These are phyloP conservation scores for Gephyroberyx darwinii DNA, from an alignment of 2,797 vertebrate genomes.

Conservation along the genomic window DNA sequence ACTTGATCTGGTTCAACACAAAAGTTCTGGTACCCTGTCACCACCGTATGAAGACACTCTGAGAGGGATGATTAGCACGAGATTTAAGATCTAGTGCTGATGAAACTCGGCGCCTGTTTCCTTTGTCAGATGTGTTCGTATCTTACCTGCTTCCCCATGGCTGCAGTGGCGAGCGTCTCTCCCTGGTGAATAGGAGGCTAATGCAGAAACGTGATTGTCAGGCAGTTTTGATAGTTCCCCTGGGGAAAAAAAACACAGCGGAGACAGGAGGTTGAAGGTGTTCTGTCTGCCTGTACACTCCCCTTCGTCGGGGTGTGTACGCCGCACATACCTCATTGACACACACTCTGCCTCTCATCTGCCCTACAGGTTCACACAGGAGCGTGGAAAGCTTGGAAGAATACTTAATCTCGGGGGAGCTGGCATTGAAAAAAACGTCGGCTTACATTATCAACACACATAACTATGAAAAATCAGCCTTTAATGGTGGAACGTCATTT, in stretches of 20 bases:
- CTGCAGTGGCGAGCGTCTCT: constrained; percentile 58
- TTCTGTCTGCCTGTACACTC: constrained; percentile 72
- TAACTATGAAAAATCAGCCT: constrained; percentile 15
- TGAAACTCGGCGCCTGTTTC: constrained; percentile 34
- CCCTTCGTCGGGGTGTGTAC: constrained; percentile 70
- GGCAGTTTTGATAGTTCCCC: constrained; percentile 64
- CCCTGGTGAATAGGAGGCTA: constrained; percentile 53
- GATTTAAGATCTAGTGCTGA: constrained; percentile 27
- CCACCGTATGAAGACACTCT: constrained; percentile 8
- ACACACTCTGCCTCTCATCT: constrained; percentile 68
- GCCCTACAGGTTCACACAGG: constrained; percentile 79
- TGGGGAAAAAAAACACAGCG: constrained; percentile 66
- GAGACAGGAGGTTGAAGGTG: constrained; percentile 75
- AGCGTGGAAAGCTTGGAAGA: constrained; percentile 56
- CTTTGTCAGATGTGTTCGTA: constrained; percentile 42
- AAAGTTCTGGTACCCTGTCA: not conserved
- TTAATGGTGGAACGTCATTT: not conserved
- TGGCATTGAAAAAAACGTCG: constrained; percentile 15
- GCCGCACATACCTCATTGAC: constrained; percentile 70
- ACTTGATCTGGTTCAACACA: constrained; percentile 22
- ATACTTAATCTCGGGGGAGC: constrained; percentile 61
- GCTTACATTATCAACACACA: constrained; percentile 3
- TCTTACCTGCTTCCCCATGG: constrained; percentile 83
- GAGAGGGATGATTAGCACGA: constrained; percentile 6
- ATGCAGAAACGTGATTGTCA: constrained; percentile 51